Conservation (phyloP, 2,113 vertebrate species). For the Lampris incognitus region DNA sequence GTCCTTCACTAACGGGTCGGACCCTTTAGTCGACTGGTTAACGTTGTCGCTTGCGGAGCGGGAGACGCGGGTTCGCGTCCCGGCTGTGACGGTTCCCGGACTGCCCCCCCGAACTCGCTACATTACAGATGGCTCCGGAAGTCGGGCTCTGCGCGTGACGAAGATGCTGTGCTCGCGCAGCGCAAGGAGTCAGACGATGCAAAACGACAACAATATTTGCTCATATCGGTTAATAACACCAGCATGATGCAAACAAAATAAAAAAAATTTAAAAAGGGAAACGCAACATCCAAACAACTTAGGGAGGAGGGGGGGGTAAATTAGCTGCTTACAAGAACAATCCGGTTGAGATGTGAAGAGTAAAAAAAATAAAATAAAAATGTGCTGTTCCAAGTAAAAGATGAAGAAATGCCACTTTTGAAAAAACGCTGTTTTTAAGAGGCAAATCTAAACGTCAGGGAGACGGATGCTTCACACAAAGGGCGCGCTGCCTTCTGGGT, state of each 20-base stretch:
- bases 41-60: too few species aligned
- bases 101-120: too few species aligned
- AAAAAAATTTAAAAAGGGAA: slow-evolving; percentile 23
- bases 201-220: slow-evolving; percentile 2
- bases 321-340: slow-evolving; percentile 57
- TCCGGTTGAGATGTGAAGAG: slow-evolving; percentile 39
- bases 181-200: slow-evolving; percentile 1
- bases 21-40: too few species aligned
- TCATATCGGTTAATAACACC: slow-evolving; percentile 28
- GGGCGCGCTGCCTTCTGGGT: slow-evolving; percentile 76
- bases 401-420: slow-evolving; percentile 73
- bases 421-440: slow-evolving; percentile 79
- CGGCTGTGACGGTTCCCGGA: too few species aligned
- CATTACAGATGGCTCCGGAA: neutral
- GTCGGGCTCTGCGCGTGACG: neutral
- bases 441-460: slow-evolving; percentile 79
- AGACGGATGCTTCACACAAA: slow-evolving; percentile 75
- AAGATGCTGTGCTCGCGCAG: neutral
- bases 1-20: too few species aligned
- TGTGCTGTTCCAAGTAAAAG: slow-evolving; percentile 71
- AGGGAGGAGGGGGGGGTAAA: slow-evolving; percentile 52
- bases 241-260: neutral
- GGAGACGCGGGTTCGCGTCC: too few species aligned
- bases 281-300: slow-evolving; percentile 51
- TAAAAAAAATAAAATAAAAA: slow-evolving; percentile 69